phyloP scores from a whole-genome alignment of 92 coral and sea anemone genomes.

The Zoanthus sansibaricus region DNA sequence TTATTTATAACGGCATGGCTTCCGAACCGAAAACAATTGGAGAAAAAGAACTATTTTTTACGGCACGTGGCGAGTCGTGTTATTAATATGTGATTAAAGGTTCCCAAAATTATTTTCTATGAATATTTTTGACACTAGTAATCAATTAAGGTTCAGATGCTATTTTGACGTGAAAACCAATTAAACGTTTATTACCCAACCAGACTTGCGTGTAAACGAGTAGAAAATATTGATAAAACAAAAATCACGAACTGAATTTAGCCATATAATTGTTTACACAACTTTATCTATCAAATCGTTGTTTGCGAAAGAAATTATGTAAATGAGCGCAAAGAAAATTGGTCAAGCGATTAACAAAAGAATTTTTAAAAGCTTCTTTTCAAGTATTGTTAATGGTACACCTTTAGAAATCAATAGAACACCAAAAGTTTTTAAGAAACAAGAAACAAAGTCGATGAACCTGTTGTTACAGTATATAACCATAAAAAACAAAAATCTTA shows the following conservation, averaged over 20 bases:
- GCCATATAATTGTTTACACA: slow-evolving; percentile 36
- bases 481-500: slow-evolving; percentile 3
- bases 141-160: neutral
- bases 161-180: neutral
- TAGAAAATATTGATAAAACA: slow-evolving; percentile 27
- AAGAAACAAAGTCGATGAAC: slow-evolving; percentile 11
- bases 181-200: neutral
- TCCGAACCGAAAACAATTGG: slow-evolving; percentile 18
- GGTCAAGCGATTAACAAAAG: slow-evolving; percentile 13
- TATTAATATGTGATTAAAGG: slow-evolving; percentile 40
- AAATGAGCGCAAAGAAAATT: slow-evolving; percentile 12
- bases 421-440: slow-evolving; percentile 29
- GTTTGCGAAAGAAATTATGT: slow-evolving; percentile 22
- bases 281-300: neutral
- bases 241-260: neutral
- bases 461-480: neutral
- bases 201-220: neutral
- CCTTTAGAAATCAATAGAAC: slow-evolving; percentile 40
- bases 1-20: slow-evolving; percentile 34
- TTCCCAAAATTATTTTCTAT: neutral
- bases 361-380: slow-evolving; percentile 25
- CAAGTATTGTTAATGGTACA: slow-evolving; percentile 14
- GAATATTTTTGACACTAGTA: neutral
- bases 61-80: slow-evolving; percentile 50
- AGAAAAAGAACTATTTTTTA: slow-evolving; percentile 8